Conservation (phyloP, 2,797 vertebrate genomes). For the Sebastes oblongus region DNA sequence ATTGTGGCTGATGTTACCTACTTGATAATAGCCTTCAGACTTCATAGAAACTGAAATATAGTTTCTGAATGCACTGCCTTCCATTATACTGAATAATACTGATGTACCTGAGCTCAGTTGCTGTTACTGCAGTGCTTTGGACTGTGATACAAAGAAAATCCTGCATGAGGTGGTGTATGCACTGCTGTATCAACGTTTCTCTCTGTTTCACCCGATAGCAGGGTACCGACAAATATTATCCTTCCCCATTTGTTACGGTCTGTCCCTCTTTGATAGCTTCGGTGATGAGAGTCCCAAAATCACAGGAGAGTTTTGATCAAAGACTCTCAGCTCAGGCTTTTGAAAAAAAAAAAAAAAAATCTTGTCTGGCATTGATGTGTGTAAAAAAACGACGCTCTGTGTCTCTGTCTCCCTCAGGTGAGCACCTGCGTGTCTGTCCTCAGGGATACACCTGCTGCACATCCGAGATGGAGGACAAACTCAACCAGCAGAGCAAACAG, state of each 20-base stretch:
- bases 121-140: not conserved
- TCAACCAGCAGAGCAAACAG: slow-evolving; percentile 92
- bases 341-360: slow-evolving; percentile 5
- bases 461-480: slow-evolving; percentile 95
- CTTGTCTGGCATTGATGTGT: slow-evolving; percentile 41
- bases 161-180: not conserved
- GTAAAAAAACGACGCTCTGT: slow-evolving; percentile 34
- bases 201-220: slow-evolving; percentile 43
- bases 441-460: slow-evolving; percentile 98
- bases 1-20: not conserved
- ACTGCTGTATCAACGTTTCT: slow-evolving; percentile 22
- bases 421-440: slow-evolving; percentile 95
- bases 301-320: slow-evolving; percentile 65
- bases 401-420: slow-evolving; percentile 83
- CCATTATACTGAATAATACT: not conserved
- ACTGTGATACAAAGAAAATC: slow-evolving; percentile 8
- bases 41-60: not conserved
- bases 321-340: slow-evolving; percentile 52
- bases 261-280: slow-evolving; percentile 59
- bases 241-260: slow-evolving; percentile 51
- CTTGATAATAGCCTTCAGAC: not conserved
- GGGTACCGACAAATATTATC: slow-evolving; percentile 52
- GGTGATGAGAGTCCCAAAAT: slow-evolving; percentile 55
- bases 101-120: not conserved
- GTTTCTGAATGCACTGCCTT: not conserved